Evolutionary conservation across 2,888 invertebrate genomes (phyloP).

Genomic region (Autographa gamma): DNA sequence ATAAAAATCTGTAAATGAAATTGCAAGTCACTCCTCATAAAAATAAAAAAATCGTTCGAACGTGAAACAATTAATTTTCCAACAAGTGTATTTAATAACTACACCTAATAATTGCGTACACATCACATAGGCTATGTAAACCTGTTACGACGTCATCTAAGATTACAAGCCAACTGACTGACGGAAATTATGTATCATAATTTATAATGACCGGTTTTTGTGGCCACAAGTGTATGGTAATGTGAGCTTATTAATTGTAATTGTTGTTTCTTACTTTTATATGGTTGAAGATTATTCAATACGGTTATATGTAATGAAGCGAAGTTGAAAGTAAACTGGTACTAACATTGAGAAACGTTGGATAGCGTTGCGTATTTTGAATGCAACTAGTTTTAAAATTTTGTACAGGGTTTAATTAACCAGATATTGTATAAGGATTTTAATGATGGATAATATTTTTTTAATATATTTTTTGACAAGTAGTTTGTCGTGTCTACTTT

Average conservation of each 20-base stretch:
- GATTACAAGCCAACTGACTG: conserved; percentile 20
- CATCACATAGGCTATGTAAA: conserved; percentile 20
- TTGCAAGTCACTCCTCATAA: too few species aligned
- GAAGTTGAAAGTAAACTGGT: conserved; percentile 47
- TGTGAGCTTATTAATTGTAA: conserved; percentile 51
- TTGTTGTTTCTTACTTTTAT: conserved; percentile 42
- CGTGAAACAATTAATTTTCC: conserved; percentile 39
- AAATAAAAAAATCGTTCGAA: conserved; percentile 7
- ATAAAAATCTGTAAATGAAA: too few species aligned
- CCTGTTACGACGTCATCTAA: conserved; percentile 28
- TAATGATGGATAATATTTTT: neutral
- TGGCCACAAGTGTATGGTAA: conserved; percentile 47
- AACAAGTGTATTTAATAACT: conserved; percentile 34
- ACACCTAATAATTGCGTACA: conserved; percentile 29
- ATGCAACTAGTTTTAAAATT: conserved; percentile 5
- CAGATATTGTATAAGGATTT: neutral
- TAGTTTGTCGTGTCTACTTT: neutral
- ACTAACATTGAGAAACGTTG: conserved; percentile 53
- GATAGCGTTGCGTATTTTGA: conserved; percentile 34
- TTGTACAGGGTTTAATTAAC: neutral
- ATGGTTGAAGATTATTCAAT: conserved; percentile 59
- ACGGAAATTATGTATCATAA: conserved; percentile 43
- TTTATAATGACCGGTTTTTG: conserved; percentile 38
- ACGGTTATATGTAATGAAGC: conserved; percentile 58
- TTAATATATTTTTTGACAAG: too few species aligned